These are phyloP conservation scores for Barnardius zonarius DNA, from an alignment of 2,113 vertebrate species.

Conservation along the genomic window DNA sequence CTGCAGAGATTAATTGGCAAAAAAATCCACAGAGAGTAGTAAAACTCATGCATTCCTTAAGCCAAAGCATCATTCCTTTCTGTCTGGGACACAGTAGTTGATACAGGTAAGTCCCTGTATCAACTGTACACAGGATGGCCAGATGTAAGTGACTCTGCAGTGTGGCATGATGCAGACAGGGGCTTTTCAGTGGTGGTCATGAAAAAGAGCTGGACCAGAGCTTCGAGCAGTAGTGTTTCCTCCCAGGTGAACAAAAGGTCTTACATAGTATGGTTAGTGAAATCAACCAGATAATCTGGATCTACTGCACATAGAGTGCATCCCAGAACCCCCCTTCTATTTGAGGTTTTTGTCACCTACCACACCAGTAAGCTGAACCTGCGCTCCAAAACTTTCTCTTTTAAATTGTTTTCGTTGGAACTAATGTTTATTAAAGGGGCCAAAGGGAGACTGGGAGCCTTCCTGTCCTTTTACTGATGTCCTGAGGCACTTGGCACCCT, in stretches of 20 bases:
- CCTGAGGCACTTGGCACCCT: neutral
- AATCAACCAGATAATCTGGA: neutral
- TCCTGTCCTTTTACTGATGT: neutral
- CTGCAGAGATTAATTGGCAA: neutral
- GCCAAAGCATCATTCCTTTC: neutral
- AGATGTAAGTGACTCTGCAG: neutral
- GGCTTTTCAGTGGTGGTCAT: neutral
- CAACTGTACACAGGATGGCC: neutral
- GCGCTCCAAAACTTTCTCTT: neutral
- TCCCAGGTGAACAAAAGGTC: neutral
- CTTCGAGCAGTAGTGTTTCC: neutral
- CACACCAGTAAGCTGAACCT: neutral
- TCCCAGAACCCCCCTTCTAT: neutral
- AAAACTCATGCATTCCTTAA: neutral
- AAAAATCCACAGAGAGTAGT: neutral
- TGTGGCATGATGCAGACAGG: neutral
- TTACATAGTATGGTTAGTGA: neutral
- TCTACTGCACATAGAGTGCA: neutral
- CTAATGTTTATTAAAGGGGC: neutral
- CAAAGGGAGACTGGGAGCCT: neutral
- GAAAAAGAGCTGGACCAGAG: neutral
- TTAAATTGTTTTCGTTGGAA: neutral
- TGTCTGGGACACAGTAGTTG: neutral
- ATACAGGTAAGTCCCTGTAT: too few species aligned
- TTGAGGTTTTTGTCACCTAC: neutral